A percentile compares a stretch with the other conserved stretches of the same genome.
Conservation (phyloP, 2,113 vertebrate species). For the Neoarius graeffei region DNA sequence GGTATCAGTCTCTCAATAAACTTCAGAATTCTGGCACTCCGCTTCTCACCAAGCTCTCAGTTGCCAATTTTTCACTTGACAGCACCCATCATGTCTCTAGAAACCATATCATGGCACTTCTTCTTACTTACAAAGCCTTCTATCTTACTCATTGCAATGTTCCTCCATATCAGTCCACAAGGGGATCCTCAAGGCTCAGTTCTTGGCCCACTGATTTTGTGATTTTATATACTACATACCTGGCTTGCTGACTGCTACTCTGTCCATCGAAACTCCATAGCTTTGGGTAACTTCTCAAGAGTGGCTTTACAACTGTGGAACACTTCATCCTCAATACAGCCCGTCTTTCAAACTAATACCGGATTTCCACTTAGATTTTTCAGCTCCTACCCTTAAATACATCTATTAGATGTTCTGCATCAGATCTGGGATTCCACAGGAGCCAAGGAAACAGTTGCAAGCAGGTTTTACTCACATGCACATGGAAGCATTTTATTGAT, state of each 20-base stretch:
- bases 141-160: background rate
- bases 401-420: background rate
- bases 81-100: background rate
- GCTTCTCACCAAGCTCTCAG: background rate
- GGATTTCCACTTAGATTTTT: background rate
- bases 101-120: background rate
- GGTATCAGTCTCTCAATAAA: background rate
- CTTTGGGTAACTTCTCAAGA: background rate
- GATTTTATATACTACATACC: background rate
- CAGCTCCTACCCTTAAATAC: background rate
- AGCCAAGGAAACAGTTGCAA: background rate
- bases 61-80: slow-evolving; percentile 4
- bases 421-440: background rate
- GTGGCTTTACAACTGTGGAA: background rate
- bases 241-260: background rate
- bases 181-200: slow-evolving; percentile 1
- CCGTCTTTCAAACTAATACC: background rate
- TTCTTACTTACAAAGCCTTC: background rate
- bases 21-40: background rate
- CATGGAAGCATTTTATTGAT: background rate
- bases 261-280: no score
- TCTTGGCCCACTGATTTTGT: background rate
- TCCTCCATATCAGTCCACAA: background rate
- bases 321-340: background rate
- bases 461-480: background rate